Percentiles rank a stretch among this genome's conserved stretches.
Evolutionary conservation across 35 echinoderm and acorn worm species (phyloP).

Genomic region (Nesometra sesokonis): DNA sequence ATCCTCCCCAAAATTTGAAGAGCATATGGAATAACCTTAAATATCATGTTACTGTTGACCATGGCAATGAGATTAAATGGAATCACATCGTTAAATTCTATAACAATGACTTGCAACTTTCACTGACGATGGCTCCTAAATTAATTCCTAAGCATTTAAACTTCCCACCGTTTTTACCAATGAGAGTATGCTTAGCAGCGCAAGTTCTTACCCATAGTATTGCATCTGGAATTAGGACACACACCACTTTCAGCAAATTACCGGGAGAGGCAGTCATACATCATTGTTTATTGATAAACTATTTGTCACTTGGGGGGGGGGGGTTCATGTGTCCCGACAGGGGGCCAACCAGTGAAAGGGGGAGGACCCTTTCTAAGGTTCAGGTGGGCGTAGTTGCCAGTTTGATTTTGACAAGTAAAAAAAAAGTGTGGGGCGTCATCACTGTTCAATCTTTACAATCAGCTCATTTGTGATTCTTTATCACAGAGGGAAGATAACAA

Average conservation of each 20-base stretch:
- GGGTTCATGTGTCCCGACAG: too few relatives aligned
- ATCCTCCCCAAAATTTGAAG: constrained; percentile 6
- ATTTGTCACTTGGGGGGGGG: constrained; percentile 2
- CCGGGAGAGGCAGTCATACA: neutral
- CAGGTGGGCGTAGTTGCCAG: too few relatives aligned
- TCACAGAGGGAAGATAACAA: too few relatives aligned
- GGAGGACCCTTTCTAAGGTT: too few relatives aligned
- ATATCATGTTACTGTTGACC: neutral
- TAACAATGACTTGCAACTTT: neutral
- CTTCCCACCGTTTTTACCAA: neutral
- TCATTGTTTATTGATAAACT: neutral
- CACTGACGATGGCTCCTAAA: constrained; percentile 7
- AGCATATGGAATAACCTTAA: neutral
- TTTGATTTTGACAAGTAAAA: too few relatives aligned
- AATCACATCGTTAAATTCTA: constrained; percentile 4
- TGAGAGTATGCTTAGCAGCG: neutral
- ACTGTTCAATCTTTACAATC: too few relatives aligned
- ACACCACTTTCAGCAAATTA: neutral
- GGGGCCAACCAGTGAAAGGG: too few relatives aligned
- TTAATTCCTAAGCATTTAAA: neutral
- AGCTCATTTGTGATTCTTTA: too few relatives aligned
- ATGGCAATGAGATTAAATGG: constrained; percentile 5
- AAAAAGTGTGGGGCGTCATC: too few relatives aligned
- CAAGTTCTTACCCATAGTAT: neutral
- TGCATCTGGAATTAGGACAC: neutral